Evolutionary conservation across 2,888 invertebrate genomes (phyloP).

Genomic region (Drosophila kuntzei): DNA sequence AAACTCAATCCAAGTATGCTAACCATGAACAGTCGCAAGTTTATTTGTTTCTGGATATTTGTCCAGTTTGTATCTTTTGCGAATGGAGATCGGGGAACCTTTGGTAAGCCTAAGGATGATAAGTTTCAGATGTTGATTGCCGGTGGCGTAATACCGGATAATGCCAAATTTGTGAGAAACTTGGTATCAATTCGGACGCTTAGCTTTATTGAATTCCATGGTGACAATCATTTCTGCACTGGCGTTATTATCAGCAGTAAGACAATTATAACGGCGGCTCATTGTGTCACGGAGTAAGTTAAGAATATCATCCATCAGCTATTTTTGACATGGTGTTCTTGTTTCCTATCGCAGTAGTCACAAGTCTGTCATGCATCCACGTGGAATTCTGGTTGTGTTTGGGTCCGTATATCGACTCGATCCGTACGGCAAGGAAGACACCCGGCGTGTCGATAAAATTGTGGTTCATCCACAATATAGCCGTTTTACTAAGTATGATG

Average conservation of each 20-base stretch:
- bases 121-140: constrained; percentile 59
- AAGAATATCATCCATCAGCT: not conserved
- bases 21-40: constrained; percentile 17
- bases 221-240: constrained; percentile 67
- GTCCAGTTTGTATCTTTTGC: not conserved
- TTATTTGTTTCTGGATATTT: constrained; percentile 6
- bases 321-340: not conserved
- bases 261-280: constrained; percentile 61
- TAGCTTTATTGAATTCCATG: constrained; percentile 28
- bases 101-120: constrained; percentile 42
- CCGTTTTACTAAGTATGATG: constrained; percentile 50
- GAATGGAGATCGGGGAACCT: constrained; percentile 27
- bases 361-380: constrained; percentile 51
- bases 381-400: constrained; percentile 46
- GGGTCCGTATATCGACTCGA: constrained; percentile 30
- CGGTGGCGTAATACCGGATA: constrained; percentile 47
- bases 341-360: constrained; percentile 36
- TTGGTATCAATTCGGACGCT: constrained; percentile 62
- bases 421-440: not conserved
- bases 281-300: constrained; percentile 66
- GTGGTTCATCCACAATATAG: constrained; percentile 53
- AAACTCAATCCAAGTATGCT: constrained; percentile 15
- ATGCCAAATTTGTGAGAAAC: constrained; percentile 15
- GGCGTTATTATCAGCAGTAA: constrained; percentile 59
- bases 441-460: constrained; percentile 36